These are phyloP conservation scores for Xerus rutilus DNA, from an alignment of 2,797 vertebrate species.

Conservation along the genomic window DNA sequence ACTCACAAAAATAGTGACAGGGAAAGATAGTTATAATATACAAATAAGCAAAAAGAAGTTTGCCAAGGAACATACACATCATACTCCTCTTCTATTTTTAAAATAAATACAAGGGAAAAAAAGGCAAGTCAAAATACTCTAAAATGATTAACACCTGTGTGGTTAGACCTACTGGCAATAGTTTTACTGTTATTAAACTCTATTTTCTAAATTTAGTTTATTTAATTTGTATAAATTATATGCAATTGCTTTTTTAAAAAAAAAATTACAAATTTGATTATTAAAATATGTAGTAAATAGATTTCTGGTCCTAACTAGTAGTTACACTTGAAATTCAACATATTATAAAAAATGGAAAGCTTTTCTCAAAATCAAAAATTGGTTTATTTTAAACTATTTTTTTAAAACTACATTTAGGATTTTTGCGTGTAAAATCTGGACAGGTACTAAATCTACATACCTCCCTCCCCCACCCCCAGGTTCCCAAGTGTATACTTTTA, in stretches of 20 bases:
- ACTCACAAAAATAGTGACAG: not conserved
- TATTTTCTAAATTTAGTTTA: conserved; percentile 11
- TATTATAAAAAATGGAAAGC: not conserved
- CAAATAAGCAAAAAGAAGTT: not conserved
- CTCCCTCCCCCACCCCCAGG: not conserved
- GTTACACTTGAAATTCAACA: not conserved
- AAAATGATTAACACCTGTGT: conserved; percentile 48
- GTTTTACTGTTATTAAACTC: conserved; percentile 28
- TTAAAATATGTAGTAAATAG: conserved; percentile 29
- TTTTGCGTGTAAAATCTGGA: conserved; percentile 29
- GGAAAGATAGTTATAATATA: not conserved
- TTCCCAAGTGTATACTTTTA: not conserved
- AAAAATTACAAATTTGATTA: conserved; percentile 4
- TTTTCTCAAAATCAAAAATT: conserved; percentile 51
- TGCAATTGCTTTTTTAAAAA: not conserved
- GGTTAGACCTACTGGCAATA: not conserved
- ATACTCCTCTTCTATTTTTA: conserved; percentile 10
- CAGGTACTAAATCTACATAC: conserved; percentile 32
- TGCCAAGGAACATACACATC: not conserved
- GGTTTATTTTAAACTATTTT: not conserved
- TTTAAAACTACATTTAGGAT: not conserved
- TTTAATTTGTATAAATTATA: conserved; percentile 40
- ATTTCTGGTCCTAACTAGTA: conserved; percentile 29
- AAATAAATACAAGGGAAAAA: not conserved
- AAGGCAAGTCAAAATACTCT: not conserved